A percentile compares a stretch with the other conserved stretches of the same genome.
Conservation (phyloP, 2,888 invertebrate species). For the Cordilura impudica region DNA sequence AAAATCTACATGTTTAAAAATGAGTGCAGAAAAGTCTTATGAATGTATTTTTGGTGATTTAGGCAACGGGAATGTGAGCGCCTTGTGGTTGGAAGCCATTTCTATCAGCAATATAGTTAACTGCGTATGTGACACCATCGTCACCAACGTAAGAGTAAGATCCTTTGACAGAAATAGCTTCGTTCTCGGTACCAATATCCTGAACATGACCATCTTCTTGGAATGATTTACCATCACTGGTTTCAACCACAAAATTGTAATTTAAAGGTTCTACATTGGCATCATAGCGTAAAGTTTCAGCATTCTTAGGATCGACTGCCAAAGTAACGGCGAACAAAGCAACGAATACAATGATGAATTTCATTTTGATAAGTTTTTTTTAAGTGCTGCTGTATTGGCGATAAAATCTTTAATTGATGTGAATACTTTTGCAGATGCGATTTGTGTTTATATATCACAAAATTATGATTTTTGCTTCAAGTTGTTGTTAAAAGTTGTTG, state of each 20-base stretch:
- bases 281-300: conserved; percentile 60
- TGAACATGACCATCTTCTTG: conserved; percentile 79
- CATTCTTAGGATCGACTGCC: conserved; percentile 58
- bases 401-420: conserved; percentile 24
- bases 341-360: conserved; percentile 73
- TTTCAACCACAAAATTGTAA: conserved; percentile 69
- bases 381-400: background rate
- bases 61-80: conserved; percentile 78
- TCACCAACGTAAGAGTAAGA: conserved; percentile 80
- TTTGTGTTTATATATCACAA: too few relatives aligned
- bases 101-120: conserved; percentile 78
- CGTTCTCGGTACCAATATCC: conserved; percentile 80
- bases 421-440: background rate
- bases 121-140: conserved; percentile 81
- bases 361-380: conserved; percentile 65
- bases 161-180: conserved; percentile 79
- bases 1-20: too few relatives aligned
- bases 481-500: too few relatives aligned
- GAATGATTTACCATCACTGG: conserved; percentile 80
- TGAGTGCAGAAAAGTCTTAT: too few relatives aligned
- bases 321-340: conserved; percentile 67
- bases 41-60: conserved; percentile 41
- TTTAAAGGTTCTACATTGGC: conserved; percentile 61
- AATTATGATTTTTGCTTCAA: too few relatives aligned
- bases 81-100: conserved; percentile 79